phyloP scores from a whole-genome alignment of 2,797 vertebrate species.

The Scolopax rusticola region DNA sequence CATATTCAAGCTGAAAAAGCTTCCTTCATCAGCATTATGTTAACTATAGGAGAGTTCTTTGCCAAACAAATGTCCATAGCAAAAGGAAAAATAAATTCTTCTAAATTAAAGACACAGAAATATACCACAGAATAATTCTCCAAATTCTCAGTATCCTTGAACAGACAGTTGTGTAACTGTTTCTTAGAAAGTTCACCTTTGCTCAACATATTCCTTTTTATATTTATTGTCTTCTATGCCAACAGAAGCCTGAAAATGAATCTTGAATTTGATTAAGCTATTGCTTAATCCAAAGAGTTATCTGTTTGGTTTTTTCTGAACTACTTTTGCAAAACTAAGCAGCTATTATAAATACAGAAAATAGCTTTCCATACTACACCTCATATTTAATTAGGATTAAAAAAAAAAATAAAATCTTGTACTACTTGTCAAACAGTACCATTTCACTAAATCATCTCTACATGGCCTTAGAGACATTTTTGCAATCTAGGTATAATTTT shows the following conservation, averaged over 20 bases:
- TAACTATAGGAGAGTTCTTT: background rate
- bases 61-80: background rate
- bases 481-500: background rate
- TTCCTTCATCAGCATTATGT: background rate
- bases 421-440: background rate
- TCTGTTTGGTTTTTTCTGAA: background rate
- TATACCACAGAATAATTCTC: background rate
- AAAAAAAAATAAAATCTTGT: background rate
- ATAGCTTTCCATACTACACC: background rate
- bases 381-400: background rate
- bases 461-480: background rate
- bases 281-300: background rate
- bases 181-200: background rate
- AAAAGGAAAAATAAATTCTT: slow-evolving; percentile 11
- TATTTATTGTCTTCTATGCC: background rate
- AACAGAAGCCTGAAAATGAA: background rate
- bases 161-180: background rate
- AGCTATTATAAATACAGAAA: background rate
- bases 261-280: background rate
- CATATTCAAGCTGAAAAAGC: background rate
- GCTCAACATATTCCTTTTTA: background rate
- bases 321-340: background rate
- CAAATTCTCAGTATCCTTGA: background rate
- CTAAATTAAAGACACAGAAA: background rate
- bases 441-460: background rate